Evolutionary conservation across 2,113 vertebrate species (phyloP), one percentile per base, ranked within the genome.

Genomic region (Laterallus jamaicensis): DNA sequence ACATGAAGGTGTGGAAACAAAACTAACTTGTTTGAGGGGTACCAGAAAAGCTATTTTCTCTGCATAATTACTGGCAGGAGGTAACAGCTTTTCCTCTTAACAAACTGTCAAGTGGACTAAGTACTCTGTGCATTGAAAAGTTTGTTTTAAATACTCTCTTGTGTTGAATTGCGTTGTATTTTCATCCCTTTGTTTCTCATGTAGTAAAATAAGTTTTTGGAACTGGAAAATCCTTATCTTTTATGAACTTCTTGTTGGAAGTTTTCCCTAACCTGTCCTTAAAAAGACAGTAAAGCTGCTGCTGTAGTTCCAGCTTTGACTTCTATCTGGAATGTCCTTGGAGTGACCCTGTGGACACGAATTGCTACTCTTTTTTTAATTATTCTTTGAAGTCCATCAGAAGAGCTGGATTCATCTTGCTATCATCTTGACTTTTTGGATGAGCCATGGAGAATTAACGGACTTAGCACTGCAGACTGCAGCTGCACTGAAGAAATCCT

Each of bases 211-310:
- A 54, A 3, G 12, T 96, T 95, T 82, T 85, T 91, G 82, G 32
- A 96, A 94, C 86, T 90, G 95, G 96, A 97, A 97, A 91, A 92
- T 76, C 62, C 28, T 88, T 95, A 56, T 26, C 92, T 56, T 5
- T 74, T 35, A 60, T 70, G 73, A 94, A 81, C 44, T 84, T 85
- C 59, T 77, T 62, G 21, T 20, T 22, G 15, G 87, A 64, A 3
- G 3, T 83, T 84, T 82, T 95, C 83, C 78, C 35, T 29, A 73
- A 20, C 83, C 77, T 81, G 78, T 94, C 94, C 80, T 75, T 75
- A 69, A 90, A 90, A 89, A n/a, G 63, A 92, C 83, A 78, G 66
- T 81, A 75, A 86, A 79, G 80, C 55, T 92, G 85, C 91, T 94
- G 78, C 89, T 84, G 22, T 86, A 52, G 37, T 89, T 42, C 83